Base-by-base conservation (phyloP, 2,888 invertebrate species). In the Caenorhabditis panamensis region DNA sequence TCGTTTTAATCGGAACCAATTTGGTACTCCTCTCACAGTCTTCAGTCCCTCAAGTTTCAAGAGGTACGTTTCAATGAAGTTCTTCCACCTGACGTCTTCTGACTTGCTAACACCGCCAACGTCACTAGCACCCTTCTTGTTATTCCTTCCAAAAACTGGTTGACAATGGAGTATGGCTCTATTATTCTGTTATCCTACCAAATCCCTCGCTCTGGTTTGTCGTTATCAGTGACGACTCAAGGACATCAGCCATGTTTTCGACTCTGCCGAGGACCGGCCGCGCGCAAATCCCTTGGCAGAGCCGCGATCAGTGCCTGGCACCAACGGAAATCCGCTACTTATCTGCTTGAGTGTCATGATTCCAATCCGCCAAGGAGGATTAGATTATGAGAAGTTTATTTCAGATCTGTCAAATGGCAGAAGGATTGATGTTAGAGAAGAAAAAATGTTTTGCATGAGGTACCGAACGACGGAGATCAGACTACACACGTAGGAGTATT, bases 281-380 rank as follows among this genome's bases (percentile, higher is more conserved):
- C 41, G 41, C 47, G 47, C 47, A 47, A 47, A 47, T 37, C 41
- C 56, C 6, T 3, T 31, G 5, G 18, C 26, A 36, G 36, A 24
- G 16, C 36, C 24, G 47, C n/a, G n/a, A 47, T 47, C 24, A 2
- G 71, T 71, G 37, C 71, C 71, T 44, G 71, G 71, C 62, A 71
- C 71, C 31, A 9, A 31, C 71, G 53, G 71, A 71, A 37, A 37
- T 53, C 62, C 71, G 71, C 37, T 49, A 61, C 59, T 71, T 61
- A 71, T 61, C 61, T 49, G 20, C 1, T 49, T 20, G 56, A 67
- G 20, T 56, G 20, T 44, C 59, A n/a, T 59, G 13, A n/a, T 2
- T 56, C 20, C 4, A 11, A 26, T 18, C 8, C 20, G 26, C 26
- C 4, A 28, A 18, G 44, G 31, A 28, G 22, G 58, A 24, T 69